These are phyloP conservation scores for Urocynchramus pylzowi DNA, from an alignment of 2,113 vertebrate species.

Conservation along the genomic window DNA sequence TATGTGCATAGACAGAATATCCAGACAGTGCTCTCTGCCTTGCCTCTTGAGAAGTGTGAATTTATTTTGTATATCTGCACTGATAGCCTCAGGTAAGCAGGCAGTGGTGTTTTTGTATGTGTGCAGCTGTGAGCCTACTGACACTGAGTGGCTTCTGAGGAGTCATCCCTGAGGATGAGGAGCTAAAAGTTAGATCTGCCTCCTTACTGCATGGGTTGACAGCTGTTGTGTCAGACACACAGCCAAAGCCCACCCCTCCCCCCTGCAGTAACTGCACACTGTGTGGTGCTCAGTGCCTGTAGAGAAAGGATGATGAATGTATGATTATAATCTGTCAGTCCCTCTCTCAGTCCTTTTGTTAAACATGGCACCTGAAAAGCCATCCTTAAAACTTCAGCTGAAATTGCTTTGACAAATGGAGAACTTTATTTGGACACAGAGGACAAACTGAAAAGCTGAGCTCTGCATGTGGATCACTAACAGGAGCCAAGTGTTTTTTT, in stretches of 20 bases:
- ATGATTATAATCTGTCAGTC: neutral
- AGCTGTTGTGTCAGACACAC: neutral
- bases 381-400: neutral
- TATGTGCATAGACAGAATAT: neutral
- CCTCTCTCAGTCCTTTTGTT: neutral
- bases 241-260: neutral
- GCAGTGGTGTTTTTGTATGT: neutral
- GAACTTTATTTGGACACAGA: neutral
- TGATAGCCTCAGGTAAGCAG: neutral
- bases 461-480: accelerated
- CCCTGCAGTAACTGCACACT: neutral
- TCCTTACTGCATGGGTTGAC: neutral
- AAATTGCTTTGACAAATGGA: neutral
- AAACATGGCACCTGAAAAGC: neutral
- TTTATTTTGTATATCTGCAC: neutral
- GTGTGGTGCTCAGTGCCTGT: neutral
- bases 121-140: neutral
- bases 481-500: neutral
- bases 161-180: neutral
- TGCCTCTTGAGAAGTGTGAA: neutral
- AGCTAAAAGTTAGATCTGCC: neutral
- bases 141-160: neutral
- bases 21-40: neutral
- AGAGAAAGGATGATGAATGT: neutral
- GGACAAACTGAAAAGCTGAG: neutral